Conservation (phyloP, 2,113 vertebrate genomes). For the Nothocercus julius region DNA sequence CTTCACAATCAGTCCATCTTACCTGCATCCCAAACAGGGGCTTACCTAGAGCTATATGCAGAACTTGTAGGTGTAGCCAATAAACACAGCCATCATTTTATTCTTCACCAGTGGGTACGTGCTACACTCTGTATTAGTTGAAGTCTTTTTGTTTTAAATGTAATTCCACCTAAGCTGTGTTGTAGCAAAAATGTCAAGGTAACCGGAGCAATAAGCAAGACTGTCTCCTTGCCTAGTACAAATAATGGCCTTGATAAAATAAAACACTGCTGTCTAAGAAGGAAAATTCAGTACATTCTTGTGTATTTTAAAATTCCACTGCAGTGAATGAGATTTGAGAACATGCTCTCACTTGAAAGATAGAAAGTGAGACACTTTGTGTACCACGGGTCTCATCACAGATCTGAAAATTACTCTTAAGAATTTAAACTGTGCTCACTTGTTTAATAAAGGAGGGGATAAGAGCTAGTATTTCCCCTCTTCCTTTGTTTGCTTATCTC, state of each 20-base stretch:
- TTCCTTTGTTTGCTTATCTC: neutral
- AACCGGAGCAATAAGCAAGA: neutral
- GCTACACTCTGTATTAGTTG: neutral
- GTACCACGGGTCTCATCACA: neutral
- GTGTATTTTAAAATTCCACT: neutral
- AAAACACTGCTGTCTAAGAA: neutral
- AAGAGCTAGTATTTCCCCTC: neutral
- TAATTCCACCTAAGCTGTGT: neutral
- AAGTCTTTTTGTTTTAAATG: neutral
- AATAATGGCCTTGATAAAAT: neutral
- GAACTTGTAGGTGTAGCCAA: neutral
- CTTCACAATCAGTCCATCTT: neutral
- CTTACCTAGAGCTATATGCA: neutral
- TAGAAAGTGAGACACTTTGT: neutral
- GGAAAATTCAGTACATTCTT: neutral
- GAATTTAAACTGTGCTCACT: neutral
- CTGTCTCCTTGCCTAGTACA: neutral
- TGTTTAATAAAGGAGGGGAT: neutral
- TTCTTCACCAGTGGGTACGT: neutral
- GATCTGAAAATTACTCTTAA: neutral
- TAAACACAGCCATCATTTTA: neutral
- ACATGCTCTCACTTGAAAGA: neutral
- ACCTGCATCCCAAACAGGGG: neutral
- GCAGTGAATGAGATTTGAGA: neutral
- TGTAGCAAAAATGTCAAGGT: neutral